Evolutionary conservation across 2,797 vertebrate species (phyloP).

Genomic region (Nyctibius grandis): DNA sequence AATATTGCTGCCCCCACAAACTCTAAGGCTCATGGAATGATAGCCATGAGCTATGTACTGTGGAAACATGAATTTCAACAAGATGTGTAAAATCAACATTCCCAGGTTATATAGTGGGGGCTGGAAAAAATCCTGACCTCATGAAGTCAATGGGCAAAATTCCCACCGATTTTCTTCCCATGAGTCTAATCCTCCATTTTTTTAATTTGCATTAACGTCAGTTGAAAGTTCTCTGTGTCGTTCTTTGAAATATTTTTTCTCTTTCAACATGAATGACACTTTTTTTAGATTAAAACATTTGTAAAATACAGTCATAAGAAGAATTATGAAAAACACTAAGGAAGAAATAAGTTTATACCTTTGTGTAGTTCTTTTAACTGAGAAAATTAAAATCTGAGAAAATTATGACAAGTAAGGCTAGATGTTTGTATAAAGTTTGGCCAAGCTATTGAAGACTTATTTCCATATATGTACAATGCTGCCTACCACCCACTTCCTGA

Average conservation of each 20-base stretch:
- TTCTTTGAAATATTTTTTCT: slow-evolving; percentile 3
- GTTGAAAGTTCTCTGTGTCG: not conserved
- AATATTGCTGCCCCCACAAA: not conserved
- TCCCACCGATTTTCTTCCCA: not conserved
- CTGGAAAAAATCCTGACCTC: not conserved
- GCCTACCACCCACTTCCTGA: not conserved
- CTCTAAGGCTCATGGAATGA: not conserved
- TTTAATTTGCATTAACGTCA: not conserved
- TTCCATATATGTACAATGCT: not conserved
- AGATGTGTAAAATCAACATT: not conserved
- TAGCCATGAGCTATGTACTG: not conserved
- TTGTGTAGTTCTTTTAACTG: not conserved
- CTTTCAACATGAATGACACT: not conserved
- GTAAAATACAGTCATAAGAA: not conserved
- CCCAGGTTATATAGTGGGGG: not conserved
- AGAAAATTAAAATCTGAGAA: not conserved
- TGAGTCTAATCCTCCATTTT: not conserved
- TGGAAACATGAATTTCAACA: not conserved
- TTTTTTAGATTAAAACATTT: not conserved
- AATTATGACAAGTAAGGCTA: not conserved
- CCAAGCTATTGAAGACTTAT: not conserved
- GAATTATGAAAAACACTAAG: not conserved
- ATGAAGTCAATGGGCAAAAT: not conserved
- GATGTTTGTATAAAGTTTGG: not conserved
- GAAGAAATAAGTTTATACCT: not conserved